Conservation (phyloP, 2,797 vertebrate genomes). For the Diglossa cyanea region DNA sequence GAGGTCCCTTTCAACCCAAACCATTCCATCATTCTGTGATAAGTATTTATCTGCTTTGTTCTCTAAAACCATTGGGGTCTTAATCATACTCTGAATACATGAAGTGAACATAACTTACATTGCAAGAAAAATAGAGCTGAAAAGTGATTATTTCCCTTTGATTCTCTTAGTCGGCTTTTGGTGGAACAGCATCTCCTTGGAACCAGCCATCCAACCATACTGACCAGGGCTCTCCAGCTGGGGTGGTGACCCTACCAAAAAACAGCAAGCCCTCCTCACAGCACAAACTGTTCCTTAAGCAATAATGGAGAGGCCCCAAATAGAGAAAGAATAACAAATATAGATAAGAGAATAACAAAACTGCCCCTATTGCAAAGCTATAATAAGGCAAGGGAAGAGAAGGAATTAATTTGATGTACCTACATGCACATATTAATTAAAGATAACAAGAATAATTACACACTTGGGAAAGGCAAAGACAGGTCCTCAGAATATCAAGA, state of each 20-base stretch:
- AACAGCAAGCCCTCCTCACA: background rate
- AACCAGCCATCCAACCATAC: background rate
- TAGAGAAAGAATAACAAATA: background rate
- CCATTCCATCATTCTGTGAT: background rate
- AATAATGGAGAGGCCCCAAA: background rate
- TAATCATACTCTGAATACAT: background rate
- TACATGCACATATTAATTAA: conserved; percentile 5
- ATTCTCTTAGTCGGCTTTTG: background rate
- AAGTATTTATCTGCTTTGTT: background rate
- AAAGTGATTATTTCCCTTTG: background rate
- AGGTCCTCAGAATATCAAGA: conserved; percentile 36
- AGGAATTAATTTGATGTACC: conserved; percentile 1
- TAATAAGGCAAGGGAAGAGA: background rate
- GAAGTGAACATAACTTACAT: background rate
- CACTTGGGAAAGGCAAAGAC: conserved; percentile 31
- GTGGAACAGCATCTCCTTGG: background rate
- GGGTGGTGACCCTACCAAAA: background rate
- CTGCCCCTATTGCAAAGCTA: background rate
- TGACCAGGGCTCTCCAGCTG: background rate
- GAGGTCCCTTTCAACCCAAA: background rate
- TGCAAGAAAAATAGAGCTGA: background rate
- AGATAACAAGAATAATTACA: conserved; percentile 50
- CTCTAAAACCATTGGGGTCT: background rate
- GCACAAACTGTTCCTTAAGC: background rate
- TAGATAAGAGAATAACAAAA: background rate